Evolutionary conservation across 2,113 vertebrate genomes (phyloP).

Genomic region (Nematolebias whitei): DNA sequence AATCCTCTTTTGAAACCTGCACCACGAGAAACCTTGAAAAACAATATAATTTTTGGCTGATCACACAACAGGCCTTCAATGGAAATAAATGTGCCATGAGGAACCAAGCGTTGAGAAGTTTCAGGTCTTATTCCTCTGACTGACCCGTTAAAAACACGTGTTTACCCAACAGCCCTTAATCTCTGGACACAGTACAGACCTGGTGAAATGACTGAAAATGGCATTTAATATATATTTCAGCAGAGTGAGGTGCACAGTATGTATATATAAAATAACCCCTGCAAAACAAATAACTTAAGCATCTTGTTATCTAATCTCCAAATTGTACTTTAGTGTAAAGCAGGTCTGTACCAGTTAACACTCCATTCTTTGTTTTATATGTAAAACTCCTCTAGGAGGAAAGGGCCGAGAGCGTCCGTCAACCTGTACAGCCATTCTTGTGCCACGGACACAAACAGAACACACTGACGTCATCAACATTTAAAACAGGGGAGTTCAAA

Average conservation of each 20-base stretch:
- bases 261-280: constrained; percentile 47
- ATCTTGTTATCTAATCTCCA: constrained; percentile 53
- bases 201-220: constrained; percentile 49
- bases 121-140: constrained; percentile 39
- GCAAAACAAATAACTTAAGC: constrained; percentile 57
- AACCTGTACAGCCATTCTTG: constrained; percentile 75
- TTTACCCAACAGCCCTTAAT: constrained; percentile 72
- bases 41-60: constrained; percentile 72
- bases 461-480: constrained; percentile 90
- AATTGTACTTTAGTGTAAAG: constrained; percentile 52
- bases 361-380: constrained; percentile 68
- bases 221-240: constrained; percentile 63
- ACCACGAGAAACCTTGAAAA: constrained; percentile 79
- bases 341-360: constrained; percentile 60
- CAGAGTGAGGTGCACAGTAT: constrained; percentile 47
- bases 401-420: constrained; percentile 59
- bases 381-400: constrained; percentile 58
- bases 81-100: constrained; percentile 39
- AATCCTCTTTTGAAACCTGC: constrained; percentile 81
- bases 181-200: constrained; percentile 59
- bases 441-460: constrained; percentile 78
- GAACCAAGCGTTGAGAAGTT: constrained; percentile 60
- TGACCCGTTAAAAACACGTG: constrained; percentile 77
- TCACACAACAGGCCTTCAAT: constrained; percentile 77
- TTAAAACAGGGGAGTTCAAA: constrained; percentile 85